Conservation (phyloP, 1,140 invertebrate species). For the Zaprionus nigranus region DNA sequence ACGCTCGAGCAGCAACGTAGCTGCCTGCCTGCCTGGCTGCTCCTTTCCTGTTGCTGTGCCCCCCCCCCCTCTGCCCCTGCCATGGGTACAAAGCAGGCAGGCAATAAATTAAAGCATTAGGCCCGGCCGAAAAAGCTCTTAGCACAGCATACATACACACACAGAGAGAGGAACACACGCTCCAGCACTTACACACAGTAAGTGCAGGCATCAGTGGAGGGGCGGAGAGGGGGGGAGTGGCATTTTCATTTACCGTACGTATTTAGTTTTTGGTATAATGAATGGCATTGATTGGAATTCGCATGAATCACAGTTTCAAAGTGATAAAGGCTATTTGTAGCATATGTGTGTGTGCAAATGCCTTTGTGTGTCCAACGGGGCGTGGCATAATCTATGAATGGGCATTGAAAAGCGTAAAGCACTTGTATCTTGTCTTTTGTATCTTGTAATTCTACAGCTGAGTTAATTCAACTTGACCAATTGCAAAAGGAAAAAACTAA, state of each 20-base stretch:
- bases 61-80: not conserved
- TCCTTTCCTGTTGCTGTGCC: slow-evolving; percentile 19
- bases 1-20: slow-evolving; percentile 55
- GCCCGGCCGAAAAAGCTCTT: slow-evolving; percentile 66
- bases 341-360: slow-evolving; percentile 14
- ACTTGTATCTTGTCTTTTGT: slow-evolving; percentile 31
- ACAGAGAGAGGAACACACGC: slow-evolving; percentile 10
- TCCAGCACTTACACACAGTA: slow-evolving; percentile 16
- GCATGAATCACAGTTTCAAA: slow-evolving; percentile 76
- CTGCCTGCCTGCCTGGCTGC: slow-evolving; percentile 12
- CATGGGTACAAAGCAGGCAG: slow-evolving; percentile 60
- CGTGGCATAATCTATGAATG: slow-evolving; percentile 35
- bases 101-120: slow-evolving; percentile 79
- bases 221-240: not conserved
- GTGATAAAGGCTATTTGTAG: slow-evolving; percentile 69
- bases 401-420: slow-evolving; percentile 35
- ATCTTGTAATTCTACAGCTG: slow-evolving; percentile 18
- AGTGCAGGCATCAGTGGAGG: not conserved
- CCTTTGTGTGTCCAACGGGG: slow-evolving; percentile 27
- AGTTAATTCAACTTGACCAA: slow-evolving; percentile 34
- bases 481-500: not conserved
- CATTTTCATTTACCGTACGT: slow-evolving; percentile 63
- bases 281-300: slow-evolving; percentile 77
- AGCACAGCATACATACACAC: slow-evolving; percentile 30
- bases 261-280: slow-evolving; percentile 77